Base-by-base conservation (phyloP, 2,888 invertebrate species). In the Tetheella fluctuosa region DNA sequence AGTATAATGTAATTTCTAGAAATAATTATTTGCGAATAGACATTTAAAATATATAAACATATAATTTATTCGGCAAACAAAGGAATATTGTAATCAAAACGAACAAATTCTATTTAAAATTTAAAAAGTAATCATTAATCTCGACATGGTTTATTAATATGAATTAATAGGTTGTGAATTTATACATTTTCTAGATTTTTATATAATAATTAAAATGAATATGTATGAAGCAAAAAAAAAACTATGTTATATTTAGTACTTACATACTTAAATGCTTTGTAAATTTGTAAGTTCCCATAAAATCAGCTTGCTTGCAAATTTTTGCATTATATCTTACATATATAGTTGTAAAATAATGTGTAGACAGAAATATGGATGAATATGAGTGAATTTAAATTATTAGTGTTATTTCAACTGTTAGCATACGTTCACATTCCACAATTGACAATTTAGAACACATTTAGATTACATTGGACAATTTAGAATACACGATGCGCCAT, bases 111-210 rank as follows among this genome's bases (percentile, higher is more conserved):
- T 72, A 69, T 76, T 74, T 73, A 77, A 68, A 65, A 68, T 69
- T n/a, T 70, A 71, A 69, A 67, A 68, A 73, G 72, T 76, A 74
- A 64, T 66, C 62, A 68, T 71, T 64, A 67, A 69, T 70, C 70
- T n/a, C n/a, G n/a, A 72, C 66, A 72, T 55, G 60, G 70, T 65
- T 73, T 68, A 74, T 64, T 60, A 71, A 34, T 12, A 72, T 70
- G 60, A 76, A 75, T 80, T 81, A 85, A 91, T 93, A 93, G 92
- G 92, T 93, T 93, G 92, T 93, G 92, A 93, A 90, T 91, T 91
- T 93, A 89, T 90, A 91, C 90, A 92, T 90, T 92, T 92, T 91
- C 85, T 91, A 91, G 91, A 89, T 89, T 82, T 91, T 91, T 90
- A 55, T 90, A 90, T 90, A 89, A 86, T 83, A 86, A 84, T 77